Percentiles rank a stretch among this genome's conserved stretches.
Conservation (phyloP, 2,797 vertebrate species). For the Podargus strigoides region DNA sequence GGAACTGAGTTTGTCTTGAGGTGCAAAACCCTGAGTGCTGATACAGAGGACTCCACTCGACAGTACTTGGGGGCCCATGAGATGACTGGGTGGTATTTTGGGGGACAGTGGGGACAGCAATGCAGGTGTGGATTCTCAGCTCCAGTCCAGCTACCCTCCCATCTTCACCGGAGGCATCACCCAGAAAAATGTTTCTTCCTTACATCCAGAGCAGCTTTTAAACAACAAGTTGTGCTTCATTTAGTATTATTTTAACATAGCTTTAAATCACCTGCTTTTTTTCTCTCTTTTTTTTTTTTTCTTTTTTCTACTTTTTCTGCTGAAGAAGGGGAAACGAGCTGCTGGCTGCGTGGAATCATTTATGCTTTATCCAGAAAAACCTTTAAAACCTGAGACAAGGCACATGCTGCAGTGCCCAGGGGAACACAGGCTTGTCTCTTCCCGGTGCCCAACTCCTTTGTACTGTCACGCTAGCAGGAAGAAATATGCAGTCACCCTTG, state of each 20-base stretch:
- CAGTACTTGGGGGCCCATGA: neutral
- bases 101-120: neutral
- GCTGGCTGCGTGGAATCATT: neutral
- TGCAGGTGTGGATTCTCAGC: neutral
- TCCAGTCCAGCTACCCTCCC: neutral
- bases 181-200: neutral
- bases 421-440: neutral
- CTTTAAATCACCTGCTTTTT: neutral
- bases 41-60: accelerated
- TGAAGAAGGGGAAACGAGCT: neutral
- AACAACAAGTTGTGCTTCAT: neutral
- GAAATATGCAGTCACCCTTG: conserved; percentile 52
- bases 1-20: neutral
- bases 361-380: neutral
- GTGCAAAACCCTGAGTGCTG: neutral
- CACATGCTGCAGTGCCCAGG: neutral
- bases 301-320: neutral
- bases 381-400: neutral
- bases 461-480: neutral
- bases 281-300: accelerated
- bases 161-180: neutral
- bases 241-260: neutral
- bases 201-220: neutral
- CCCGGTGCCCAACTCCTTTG: neutral
- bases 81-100: neutral